phyloP scores from a whole-genome alignment of 92 coral and sea anemone genomes.

The Phymanthus crucifer region DNA sequence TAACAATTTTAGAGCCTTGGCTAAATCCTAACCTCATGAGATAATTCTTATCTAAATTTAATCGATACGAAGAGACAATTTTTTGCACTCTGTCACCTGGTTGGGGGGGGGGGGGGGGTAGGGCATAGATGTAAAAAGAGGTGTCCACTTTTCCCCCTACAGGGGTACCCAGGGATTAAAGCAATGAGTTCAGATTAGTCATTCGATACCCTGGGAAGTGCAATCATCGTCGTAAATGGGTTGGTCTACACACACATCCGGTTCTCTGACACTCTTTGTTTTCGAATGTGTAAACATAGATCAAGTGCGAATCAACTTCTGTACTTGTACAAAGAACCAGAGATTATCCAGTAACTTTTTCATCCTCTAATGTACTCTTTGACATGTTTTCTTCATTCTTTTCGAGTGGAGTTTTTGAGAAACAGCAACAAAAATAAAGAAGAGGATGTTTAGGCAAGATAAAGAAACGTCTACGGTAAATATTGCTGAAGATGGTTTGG shows the following conservation, averaged over 20 bases:
- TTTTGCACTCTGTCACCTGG: background rate
- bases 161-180: background rate
- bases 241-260: slow-evolving; percentile 51
- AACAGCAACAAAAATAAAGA: background rate
- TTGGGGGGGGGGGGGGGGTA: background rate
- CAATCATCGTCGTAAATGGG: slow-evolving; percentile 7
- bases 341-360: slow-evolving; percentile 26
- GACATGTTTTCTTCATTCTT: background rate
- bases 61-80: background rate
- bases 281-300: slow-evolving; percentile 1
- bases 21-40: background rate
- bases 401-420: slow-evolving; percentile 9
- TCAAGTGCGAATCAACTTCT: slow-evolving; percentile 15
- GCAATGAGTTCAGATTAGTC: slow-evolving; percentile 2
- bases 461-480: background rate
- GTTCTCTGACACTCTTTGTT: slow-evolving; percentile 22
- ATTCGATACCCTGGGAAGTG: slow-evolving; percentile 53
- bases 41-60: background rate
- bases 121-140: too few species aligned
- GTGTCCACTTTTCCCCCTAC: background rate
- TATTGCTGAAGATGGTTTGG: background rate
- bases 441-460: background rate
- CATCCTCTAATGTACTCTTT: slow-evolving; percentile 4
- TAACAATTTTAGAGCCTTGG: background rate
- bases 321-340: slow-evolving; percentile 25